Conservation (phyloP, 2,888 invertebrate genomes). For the Xylota segnis region DNA sequence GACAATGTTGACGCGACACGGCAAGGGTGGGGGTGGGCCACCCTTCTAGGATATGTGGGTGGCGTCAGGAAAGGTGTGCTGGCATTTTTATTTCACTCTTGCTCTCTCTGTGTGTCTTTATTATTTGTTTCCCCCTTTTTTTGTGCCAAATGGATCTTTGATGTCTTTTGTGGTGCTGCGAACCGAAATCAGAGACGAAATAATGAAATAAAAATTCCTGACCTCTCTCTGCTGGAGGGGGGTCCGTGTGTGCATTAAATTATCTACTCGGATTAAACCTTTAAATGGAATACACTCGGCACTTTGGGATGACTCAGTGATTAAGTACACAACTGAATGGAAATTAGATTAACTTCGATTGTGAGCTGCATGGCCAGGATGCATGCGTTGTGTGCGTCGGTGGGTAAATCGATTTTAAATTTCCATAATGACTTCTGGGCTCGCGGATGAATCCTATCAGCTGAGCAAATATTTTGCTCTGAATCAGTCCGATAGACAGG, state of each 20-base stretch:
- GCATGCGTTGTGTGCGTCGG: neutral
- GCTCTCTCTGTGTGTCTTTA: constrained; percentile 35
- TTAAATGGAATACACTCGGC: constrained; percentile 10
- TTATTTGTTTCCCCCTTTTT: constrained; percentile 32
- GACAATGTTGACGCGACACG: constrained; percentile 45
- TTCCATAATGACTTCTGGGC: constrained; percentile 30
- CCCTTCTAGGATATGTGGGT: neutral
- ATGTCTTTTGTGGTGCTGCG: constrained; percentile 47
- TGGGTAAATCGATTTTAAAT: constrained; percentile 23
- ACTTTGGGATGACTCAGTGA: constrained; percentile 4
- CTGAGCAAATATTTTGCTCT: constrained; percentile 17
- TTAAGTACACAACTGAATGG: constrained; percentile 19
- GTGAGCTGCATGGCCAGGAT: neutral
- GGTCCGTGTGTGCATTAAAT: neutral
- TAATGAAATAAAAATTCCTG: constrained; percentile 58
- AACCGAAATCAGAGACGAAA: constrained; percentile 51
- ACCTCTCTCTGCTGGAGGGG: constrained; percentile 11
- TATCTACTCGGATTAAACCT: constrained; percentile 5
- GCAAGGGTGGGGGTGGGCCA: neutral
- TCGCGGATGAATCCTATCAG: constrained; percentile 3
- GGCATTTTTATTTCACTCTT: constrained; percentile 63
- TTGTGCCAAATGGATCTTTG: constrained; percentile 37
- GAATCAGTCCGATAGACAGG: constrained; percentile 1
- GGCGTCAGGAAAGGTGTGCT: constrained; percentile 54
- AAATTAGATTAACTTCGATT: constrained; percentile 32